phyloP scores from a whole-genome alignment of 1,140 invertebrate genomes.

The Leptinotarsa lineolata region DNA sequence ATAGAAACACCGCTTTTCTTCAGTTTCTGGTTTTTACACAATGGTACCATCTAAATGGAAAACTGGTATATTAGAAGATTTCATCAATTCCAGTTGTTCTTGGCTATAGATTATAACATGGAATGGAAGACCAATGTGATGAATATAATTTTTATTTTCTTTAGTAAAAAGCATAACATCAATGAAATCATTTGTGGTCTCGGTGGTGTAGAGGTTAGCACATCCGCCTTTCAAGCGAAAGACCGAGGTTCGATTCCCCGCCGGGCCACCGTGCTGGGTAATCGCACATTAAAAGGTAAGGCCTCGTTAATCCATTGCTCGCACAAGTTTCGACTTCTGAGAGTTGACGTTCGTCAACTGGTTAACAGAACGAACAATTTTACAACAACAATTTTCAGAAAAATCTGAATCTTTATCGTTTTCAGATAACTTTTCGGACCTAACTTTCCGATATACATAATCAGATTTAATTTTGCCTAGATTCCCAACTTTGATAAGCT shows the following conservation, averaged over 20 bases:
- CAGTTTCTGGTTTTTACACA: conserved; percentile 5
- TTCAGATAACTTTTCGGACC: conserved; percentile 17
- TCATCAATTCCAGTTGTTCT: conserved; percentile 17
- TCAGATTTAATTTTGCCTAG: conserved; percentile 23
- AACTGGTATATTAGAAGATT: not conserved
- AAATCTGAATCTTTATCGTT: conserved; percentile 19
- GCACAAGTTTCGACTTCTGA: no score
- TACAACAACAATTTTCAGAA: no score
- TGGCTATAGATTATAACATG: conserved; percentile 21
- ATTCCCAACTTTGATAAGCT: conserved; percentile 11
- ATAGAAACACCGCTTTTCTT: conserved; percentile 21
- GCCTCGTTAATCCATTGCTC: no score
- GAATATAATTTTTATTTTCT: conserved; percentile 10
- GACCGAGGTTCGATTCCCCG: no score
- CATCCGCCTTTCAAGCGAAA: no score
- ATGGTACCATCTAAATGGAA: conserved; percentile 22
- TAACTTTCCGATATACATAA: conserved; percentile 21
- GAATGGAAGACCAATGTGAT: conserved; percentile 13
- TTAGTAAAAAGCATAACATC: conserved; percentile 14
- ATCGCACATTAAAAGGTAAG: no score
- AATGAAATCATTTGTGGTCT: conserved; percentile 17
- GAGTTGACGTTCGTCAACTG: no score
- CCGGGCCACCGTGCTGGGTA: no score
- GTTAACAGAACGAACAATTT: no score
- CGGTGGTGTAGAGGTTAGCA: no score